Evolutionary conservation across 2,113 vertebrate genomes (phyloP).

Genomic region (Regulus satrapa): DNA sequence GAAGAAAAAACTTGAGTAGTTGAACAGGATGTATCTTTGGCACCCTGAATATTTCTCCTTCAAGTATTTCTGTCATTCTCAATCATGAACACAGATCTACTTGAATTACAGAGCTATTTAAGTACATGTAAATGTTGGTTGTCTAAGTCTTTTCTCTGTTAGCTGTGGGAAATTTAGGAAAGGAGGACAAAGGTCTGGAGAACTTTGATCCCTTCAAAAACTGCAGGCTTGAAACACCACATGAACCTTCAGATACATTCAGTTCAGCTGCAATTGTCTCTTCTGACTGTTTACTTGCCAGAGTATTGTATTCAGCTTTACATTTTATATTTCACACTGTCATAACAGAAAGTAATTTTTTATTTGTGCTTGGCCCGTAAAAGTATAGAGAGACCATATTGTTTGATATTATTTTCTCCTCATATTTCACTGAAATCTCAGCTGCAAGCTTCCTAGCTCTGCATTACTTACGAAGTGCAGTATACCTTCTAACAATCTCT

Average conservation of each 20-base stretch:
- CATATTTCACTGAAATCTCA: not conserved
- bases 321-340: not conserved
- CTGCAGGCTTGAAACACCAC: not conserved
- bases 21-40: not conserved
- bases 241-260: not conserved
- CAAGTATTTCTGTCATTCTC: not conserved
- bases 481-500: not conserved
- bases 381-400: not conserved
- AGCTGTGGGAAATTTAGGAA: not conserved
- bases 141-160: not conserved
- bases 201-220: not conserved
- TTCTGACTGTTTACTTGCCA: not conserved
- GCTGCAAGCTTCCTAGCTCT: not conserved
- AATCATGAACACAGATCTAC: not conserved
- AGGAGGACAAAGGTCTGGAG: not conserved
- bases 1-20: not conserved
- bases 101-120: not conserved
- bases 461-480: not conserved
- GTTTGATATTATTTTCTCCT: not conserved
- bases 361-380: not conserved
- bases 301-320: not conserved
- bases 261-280: not conserved
- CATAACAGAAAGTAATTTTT: not conserved
- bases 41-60: not conserved
- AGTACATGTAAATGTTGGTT: not conserved